A percentile compares a stretch with the other conserved stretches of the same genome.
These are phyloP conservation scores for Camponotus floridanus DNA, from an alignment of 1,140 invertebrate species.

Conservation along the genomic window DNA sequence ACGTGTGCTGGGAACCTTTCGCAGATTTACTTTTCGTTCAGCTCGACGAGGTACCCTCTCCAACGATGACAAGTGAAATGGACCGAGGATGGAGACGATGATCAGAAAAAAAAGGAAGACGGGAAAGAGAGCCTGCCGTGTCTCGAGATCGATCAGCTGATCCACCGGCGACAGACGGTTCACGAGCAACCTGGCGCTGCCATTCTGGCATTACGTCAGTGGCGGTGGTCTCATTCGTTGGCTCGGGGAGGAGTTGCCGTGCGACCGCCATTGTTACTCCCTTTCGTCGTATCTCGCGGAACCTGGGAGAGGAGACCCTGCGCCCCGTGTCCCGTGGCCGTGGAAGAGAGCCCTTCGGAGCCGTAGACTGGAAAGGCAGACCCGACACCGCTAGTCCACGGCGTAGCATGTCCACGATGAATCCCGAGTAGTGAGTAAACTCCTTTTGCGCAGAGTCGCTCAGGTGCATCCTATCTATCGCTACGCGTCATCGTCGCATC, in stretches of 20 bases:
- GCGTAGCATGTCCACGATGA: slow-evolving; percentile 90
- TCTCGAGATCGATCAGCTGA: neutral
- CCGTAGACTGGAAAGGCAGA: slow-evolving; percentile 32
- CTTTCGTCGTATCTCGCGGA: slow-evolving; percentile 47
- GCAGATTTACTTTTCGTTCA: too few relatives aligned
- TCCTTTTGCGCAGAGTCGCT: slow-evolving; percentile 68
- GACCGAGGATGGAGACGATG: too few relatives aligned
- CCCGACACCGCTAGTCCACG: slow-evolving; percentile 65
- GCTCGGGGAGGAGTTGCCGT: slow-evolving; percentile 76
- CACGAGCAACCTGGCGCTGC: slow-evolving; percentile 69
- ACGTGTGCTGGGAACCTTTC: too few relatives aligned
- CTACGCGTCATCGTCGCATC: neutral
- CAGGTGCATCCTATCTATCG: slow-evolving; percentile 45
- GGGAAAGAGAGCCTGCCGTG: neutral
- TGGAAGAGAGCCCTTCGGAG: too few relatives aligned
- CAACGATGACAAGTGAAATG: too few relatives aligned
- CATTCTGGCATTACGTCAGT: slow-evolving; percentile 83
- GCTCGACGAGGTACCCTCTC: too few relatives aligned
- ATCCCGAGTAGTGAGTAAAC: slow-evolving; percentile 93
- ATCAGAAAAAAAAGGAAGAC: too few relatives aligned
- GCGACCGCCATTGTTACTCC: slow-evolving; percentile 80
- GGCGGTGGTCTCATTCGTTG: slow-evolving; percentile 75
- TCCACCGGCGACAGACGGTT: slow-evolving; percentile 37
- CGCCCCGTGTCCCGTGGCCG: neutral
- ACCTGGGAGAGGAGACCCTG: slow-evolving; percentile 9